Evolutionary conservation across 2,113 vertebrate species (phyloP).

Genomic region (Herpailurus yagouaroundi): DNA sequence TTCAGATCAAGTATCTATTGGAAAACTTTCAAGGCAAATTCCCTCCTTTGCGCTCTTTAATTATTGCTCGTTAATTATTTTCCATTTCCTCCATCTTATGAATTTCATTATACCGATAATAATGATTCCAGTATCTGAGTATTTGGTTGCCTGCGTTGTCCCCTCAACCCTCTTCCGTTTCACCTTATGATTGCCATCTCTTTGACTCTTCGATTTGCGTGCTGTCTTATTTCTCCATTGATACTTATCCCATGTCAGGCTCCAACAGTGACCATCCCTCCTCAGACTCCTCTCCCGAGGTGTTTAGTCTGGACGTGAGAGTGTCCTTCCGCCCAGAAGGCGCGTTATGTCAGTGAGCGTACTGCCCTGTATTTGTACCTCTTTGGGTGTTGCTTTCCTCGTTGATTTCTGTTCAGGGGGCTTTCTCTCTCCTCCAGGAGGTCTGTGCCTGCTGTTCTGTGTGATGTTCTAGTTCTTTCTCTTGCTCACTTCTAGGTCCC

Average conservation of each 20-base stretch:
- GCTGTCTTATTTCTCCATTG: background rate
- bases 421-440: background rate
- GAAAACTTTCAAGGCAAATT: background rate
- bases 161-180: background rate
- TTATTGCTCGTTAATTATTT: background rate
- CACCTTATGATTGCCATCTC: background rate
- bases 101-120: background rate
- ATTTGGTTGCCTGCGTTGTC: background rate
- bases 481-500: background rate
- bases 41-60: background rate
- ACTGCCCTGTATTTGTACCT: rapidly evolving
- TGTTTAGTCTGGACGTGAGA: background rate
- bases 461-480: rapidly evolving
- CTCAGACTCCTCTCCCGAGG: background rate
- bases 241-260: background rate
- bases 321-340: background rate
- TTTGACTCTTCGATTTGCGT: background rate
- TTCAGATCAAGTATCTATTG: background rate
- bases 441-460: background rate
- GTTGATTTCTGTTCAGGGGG: rapidly evolving
- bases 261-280: background rate
- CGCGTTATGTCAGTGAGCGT: rapidly evolving
- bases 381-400: background rate
- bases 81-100: background rate
- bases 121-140: background rate